Evolutionary conservation across 2,797 vertebrate genomes (phyloP).

Genomic region (Lacerta viridis): DNA sequence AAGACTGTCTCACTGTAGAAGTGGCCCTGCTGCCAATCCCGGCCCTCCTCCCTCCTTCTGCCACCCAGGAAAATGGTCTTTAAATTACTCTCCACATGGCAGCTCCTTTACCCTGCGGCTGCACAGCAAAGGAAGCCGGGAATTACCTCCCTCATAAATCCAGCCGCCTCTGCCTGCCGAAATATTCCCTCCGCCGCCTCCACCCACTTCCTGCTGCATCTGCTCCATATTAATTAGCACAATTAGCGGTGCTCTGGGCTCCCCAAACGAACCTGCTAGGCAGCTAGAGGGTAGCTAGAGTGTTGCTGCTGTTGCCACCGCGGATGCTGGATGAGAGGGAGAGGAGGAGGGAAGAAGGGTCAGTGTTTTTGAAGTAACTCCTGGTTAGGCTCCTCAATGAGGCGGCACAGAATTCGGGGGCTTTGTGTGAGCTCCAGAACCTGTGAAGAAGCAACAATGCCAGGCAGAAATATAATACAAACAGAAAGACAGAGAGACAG

Average conservation of each 20-base stretch:
- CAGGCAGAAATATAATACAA: too few species aligned
- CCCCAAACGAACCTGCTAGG: background rate
- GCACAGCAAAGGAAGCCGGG: conserved; percentile 2
- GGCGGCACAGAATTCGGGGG: background rate
- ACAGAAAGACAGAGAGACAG: too few species aligned
- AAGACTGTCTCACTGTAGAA: background rate
- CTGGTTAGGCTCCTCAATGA: background rate
- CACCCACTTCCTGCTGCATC: conserved; percentile 19
- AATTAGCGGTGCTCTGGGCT: conserved; percentile 29
- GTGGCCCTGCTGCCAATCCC: background rate
- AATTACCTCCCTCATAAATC: conserved; percentile 36
- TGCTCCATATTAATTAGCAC: conserved; percentile 48
- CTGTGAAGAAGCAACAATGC: too few species aligned
- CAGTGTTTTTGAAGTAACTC: background rate
- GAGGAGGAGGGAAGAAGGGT: too few species aligned
- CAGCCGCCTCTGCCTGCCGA: background rate
- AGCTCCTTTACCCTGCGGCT: background rate
- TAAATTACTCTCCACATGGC: background rate
- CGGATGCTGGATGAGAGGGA: background rate
- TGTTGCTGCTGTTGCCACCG: too few species aligned
- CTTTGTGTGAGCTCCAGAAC: background rate
- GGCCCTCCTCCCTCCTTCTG: background rate
- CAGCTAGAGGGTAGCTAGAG: background rate
- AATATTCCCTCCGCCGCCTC: background rate
- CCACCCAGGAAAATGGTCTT: background rate